A percentile compares a stretch with the other conserved stretches of the same genome.
These are phyloP conservation scores for Nestor notabilis DNA, from an alignment of 2,113 vertebrate genomes.

Conservation along the genomic window DNA sequence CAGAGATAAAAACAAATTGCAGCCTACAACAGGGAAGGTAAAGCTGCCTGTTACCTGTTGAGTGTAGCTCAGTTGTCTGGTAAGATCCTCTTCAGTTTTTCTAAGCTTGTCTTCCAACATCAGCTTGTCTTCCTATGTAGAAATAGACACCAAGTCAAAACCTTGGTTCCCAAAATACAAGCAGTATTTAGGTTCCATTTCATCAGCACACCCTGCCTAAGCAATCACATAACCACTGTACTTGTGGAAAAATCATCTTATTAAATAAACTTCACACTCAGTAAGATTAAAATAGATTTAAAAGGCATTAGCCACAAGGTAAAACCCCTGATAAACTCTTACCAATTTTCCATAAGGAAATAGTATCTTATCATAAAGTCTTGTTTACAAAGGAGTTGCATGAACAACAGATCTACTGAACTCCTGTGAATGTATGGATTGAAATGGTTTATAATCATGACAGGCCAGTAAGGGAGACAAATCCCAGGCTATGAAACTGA, in stretches of 20 bases:
- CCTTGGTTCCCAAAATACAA: background rate
- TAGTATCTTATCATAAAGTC: background rate
- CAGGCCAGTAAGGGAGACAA: background rate
- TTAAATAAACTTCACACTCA: background rate
- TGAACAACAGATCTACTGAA: background rate
- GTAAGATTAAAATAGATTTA: background rate
- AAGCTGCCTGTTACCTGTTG: conserved; percentile 81
- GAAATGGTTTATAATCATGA: background rate
- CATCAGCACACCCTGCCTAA: background rate
- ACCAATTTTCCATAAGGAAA: background rate
- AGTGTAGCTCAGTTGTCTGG: conserved; percentile 82
- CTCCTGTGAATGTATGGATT: background rate
- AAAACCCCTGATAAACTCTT: background rate
- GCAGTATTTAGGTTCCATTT: background rate
- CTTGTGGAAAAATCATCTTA: background rate
- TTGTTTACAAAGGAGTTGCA: background rate
- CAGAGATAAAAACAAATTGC: background rate
- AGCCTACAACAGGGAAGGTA: background rate
- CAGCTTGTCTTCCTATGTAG: conserved; percentile 84
- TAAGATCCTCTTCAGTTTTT: conserved; percentile 88
- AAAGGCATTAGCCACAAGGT: background rate
- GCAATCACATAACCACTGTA: background rate
- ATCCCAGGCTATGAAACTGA: background rate
- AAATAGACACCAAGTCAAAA: conserved; percentile 19
- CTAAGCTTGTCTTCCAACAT: conserved; percentile 81